Percentiles rank a stretch among this genome's conserved stretches.
These are phyloP conservation scores for Parochlus steinenii DNA, from an alignment of 2,888 invertebrate species.

Conservation along the genomic window DNA sequence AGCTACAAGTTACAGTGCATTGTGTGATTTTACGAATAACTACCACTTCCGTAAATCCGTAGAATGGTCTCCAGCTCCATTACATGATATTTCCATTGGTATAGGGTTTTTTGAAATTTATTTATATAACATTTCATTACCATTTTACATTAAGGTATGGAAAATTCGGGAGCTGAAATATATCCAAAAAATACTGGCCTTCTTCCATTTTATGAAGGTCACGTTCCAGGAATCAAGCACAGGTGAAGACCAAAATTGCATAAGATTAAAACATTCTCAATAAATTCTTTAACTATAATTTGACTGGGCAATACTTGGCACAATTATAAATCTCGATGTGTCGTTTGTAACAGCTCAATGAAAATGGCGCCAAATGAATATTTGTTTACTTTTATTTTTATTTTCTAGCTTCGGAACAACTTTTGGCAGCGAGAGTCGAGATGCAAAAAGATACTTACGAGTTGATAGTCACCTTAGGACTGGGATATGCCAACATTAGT, in stretches of 20 bases:
- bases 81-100: constrained; percentile 9
- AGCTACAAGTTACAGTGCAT: constrained; percentile 48
- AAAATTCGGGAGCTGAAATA: constrained; percentile 30
- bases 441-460: constrained; percentile 56
- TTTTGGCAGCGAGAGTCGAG: constrained; percentile 52
- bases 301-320: background rate
- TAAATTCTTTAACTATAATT: background rate
- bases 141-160: constrained; percentile 17
- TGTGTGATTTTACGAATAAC: constrained; percentile 59
- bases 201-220: constrained; percentile 60
- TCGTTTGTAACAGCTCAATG: background rate
- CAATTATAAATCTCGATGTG: constrained; percentile 5
- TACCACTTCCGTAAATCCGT: constrained; percentile 53
- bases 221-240: constrained; percentile 56
- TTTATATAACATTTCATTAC: too few species aligned
- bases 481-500: too few species aligned
- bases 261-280: constrained; percentile 6
- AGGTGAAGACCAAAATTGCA: constrained; percentile 31
- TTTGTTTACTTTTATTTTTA: constrained; percentile 8
- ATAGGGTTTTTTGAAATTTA: background rate
- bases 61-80: constrained; percentile 51
- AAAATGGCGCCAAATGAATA: background rate
- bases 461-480: too few species aligned
- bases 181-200: constrained; percentile 59
- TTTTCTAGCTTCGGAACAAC: constrained; percentile 51